These are phyloP conservation scores for Electrophaes corylata DNA, from an alignment of 2,888 invertebrate genomes.

Conservation along the genomic window DNA sequence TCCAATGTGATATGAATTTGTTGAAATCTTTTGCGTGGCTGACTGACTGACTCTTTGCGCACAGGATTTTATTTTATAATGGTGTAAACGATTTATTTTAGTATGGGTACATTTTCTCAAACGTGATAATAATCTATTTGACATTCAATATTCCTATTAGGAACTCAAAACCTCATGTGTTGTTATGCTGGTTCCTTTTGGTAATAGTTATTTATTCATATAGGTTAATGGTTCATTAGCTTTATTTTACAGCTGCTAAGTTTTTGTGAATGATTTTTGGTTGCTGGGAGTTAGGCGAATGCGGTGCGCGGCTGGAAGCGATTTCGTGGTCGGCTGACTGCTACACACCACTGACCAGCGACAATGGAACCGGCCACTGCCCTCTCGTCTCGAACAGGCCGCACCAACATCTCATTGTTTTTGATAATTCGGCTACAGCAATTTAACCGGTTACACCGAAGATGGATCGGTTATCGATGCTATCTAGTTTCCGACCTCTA, in stretches of 20 bases:
- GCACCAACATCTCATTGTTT: slow-evolving; percentile 64
- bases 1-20: background rate
- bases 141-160: background rate
- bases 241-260: slow-evolving; percentile 38
- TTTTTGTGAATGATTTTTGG: slow-evolving; percentile 43
- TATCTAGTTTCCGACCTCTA: slow-evolving; percentile 14
- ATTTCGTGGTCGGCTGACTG: slow-evolving; percentile 78
- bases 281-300: slow-evolving; percentile 40
- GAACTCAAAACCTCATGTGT: background rate
- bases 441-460: slow-evolving; percentile 41
- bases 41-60: too few relatives aligned
- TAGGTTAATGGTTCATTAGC: slow-evolving; percentile 23
- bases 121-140: background rate
- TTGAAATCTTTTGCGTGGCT: too few relatives aligned
- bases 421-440: slow-evolving; percentile 65
- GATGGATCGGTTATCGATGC: slow-evolving; percentile 19
- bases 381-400: slow-evolving; percentile 58
- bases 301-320: slow-evolving; percentile 63
- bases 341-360: slow-evolving; percentile 74
- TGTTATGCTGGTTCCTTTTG: slow-evolving; percentile 2
- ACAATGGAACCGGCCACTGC: slow-evolving; percentile 74
- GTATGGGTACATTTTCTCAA: too few relatives aligned
- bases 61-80: too few relatives aligned
- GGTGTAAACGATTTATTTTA: too few relatives aligned
- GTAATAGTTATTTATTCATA: slow-evolving; percentile 15